Evolutionary conservation across 2,888 invertebrate species (phyloP).

Genomic region (Zygaena filipendulae): DNA sequence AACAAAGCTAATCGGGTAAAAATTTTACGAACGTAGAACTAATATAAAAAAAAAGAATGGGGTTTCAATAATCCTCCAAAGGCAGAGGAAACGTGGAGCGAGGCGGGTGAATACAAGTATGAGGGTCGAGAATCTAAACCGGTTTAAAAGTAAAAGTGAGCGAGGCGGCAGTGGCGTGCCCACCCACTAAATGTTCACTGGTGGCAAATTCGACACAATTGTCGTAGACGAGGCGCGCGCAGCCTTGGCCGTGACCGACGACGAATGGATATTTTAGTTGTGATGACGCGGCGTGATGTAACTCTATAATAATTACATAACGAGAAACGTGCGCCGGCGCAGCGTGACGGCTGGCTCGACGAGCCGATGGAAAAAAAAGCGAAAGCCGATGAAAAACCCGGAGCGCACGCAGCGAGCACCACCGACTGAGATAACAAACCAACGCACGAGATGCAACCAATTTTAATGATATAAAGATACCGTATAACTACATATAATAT

Average conservation of each 20-base stretch:
- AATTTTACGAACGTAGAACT: no score
- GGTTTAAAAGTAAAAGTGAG: conserved; percentile 64
- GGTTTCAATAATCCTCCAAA: no score
- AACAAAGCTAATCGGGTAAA: no score
- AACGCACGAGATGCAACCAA: no score
- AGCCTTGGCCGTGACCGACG: conserved; percentile 67
- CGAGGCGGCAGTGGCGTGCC: conserved; percentile 44
- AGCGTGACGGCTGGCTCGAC: conserved; percentile 29
- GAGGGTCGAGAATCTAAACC: no score
- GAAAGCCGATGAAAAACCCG: conserved; percentile 53
- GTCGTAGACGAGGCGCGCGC: conserved; percentile 46
- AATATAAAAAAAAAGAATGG: no score
- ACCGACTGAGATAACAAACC: no score
- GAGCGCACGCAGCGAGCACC: neutral
- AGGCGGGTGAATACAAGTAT: conserved; percentile 41
- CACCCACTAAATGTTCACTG: conserved; percentile 65
- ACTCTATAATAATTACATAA: conserved; percentile 57
- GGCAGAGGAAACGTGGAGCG: conserved; percentile 22
- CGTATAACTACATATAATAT: no score
- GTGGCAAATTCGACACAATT: conserved; percentile 49
- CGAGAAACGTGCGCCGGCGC: conserved; percentile 36
- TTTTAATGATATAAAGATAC: no score
- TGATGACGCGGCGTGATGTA: conserved; percentile 60
- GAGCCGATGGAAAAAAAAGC: conserved; percentile 46
- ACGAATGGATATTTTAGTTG: conserved; percentile 61